phyloP scores from a whole-genome alignment of 2,113 vertebrate species.

The Ailurus styani region DNA sequence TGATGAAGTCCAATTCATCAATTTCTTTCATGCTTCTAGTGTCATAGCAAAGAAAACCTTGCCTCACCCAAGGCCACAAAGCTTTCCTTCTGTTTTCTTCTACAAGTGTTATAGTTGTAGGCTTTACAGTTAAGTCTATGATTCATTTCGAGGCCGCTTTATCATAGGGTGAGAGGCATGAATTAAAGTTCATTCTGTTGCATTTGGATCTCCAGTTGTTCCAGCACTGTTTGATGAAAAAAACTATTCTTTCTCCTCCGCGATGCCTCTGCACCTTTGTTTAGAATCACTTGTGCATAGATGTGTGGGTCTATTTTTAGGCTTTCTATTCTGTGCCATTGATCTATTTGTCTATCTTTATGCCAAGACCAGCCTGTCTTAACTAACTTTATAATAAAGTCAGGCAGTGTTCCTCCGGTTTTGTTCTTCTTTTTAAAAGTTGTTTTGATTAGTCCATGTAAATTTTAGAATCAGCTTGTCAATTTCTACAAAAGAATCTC shows the following conservation, averaged over 20 bases:
- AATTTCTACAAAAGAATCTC: background rate
- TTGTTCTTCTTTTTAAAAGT: background rate
- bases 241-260: background rate
- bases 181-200: background rate
- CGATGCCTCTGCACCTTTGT: background rate
- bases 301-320: background rate
- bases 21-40: background rate
- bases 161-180: background rate
- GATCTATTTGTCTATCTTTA: background rate
- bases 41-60: background rate
- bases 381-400: background rate
- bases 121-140: background rate
- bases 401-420: background rate
- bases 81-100: background rate
- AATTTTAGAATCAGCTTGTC: constrained; percentile 4
- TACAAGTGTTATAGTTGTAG: background rate
- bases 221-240: background rate
- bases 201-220: background rate
- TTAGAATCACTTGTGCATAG: background rate
- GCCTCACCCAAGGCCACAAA: background rate
- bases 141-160: background rate
- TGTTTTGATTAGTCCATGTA: background rate
- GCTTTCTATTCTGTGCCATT: background rate
- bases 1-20: background rate
- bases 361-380: background rate